A percentile compares a stretch with the other conserved stretches of the same genome.
Evolutionary conservation across 2,888 invertebrate species (phyloP).

Genomic region (Euclidia mi): DNA sequence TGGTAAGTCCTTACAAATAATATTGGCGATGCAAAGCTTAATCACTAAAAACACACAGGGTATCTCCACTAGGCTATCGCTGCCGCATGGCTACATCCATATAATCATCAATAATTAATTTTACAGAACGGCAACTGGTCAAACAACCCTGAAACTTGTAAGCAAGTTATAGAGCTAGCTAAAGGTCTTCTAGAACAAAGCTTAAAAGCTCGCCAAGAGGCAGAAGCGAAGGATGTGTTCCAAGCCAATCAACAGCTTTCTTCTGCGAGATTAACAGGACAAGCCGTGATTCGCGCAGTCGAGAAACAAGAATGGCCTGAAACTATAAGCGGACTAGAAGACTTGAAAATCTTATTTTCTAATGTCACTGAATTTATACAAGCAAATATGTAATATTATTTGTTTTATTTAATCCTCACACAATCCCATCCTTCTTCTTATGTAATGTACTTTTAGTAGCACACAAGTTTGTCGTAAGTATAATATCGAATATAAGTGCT

Average conservation of each 20-base stretch:
- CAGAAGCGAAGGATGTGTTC: conserved; percentile 82
- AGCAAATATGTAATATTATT: conserved; percentile 70
- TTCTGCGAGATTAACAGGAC: conserved; percentile 90
- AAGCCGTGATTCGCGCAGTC: conserved; percentile 87
- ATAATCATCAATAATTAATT: not conserved
- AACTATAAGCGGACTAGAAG: conserved; percentile 68
- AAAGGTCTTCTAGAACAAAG: conserved; percentile 90
- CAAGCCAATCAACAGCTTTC: conserved; percentile 90
- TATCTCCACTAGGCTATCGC: too few relatives aligned
- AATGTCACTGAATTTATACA: conserved; percentile 84
- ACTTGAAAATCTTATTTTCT: conserved; percentile 70
- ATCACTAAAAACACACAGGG: too few relatives aligned
- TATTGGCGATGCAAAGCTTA: too few relatives aligned
- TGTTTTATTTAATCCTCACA: conserved; percentile 3
- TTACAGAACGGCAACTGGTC: conserved; percentile 88
- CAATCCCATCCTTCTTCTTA: too few relatives aligned
- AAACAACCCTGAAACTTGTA: conserved; percentile 89
- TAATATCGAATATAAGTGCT: too few relatives aligned
- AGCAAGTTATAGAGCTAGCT: conserved; percentile 91
- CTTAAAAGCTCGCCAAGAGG: conserved; percentile 85
- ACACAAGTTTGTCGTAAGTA: too few relatives aligned
- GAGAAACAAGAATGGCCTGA: conserved; percentile 85
- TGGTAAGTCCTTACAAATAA: too few relatives aligned
- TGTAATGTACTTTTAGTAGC: too few relatives aligned
- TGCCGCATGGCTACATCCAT: not conserved